A percentile compares a stretch with the other conserved stretches of the same genome.
These are phyloP conservation scores for Ceyx cyanopectus DNA, from an alignment of 2,113 vertebrate genomes.

Conservation along the genomic window DNA sequence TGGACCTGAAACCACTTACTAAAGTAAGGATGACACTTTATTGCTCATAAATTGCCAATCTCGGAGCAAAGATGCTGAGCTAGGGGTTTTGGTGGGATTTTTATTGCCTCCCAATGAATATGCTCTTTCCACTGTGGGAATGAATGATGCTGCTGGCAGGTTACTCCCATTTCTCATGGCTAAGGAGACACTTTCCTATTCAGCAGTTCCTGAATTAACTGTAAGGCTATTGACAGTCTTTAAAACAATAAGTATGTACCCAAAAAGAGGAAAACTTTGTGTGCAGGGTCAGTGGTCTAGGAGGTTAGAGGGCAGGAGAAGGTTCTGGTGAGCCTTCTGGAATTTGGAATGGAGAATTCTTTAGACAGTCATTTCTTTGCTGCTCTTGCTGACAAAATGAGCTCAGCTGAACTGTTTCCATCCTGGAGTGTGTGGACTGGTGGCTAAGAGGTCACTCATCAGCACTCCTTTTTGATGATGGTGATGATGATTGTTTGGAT, in stretches of 20 bases:
- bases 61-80: conserved; percentile 9
- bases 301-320: no score
- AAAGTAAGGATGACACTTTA: background rate
- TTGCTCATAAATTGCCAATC: background rate
- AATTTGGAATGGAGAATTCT: background rate
- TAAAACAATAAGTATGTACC: background rate
- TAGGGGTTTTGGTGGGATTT: background rate
- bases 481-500: background rate
- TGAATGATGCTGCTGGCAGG: background rate
- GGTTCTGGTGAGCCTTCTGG: no score
- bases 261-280: background rate
- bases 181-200: background rate
- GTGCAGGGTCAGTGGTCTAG: background rate
- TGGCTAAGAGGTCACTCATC: background rate
- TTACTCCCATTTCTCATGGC: background rate
- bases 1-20: background rate
- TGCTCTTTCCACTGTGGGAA: background rate
- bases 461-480: background rate
- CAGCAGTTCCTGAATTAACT: background rate
- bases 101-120: background rate
- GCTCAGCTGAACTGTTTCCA: background rate
- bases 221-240: background rate
- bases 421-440: background rate
- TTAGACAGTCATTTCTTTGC: background rate
- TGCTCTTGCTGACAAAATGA: background rate